Conservation (phyloP, 2,113 vertebrate genomes). For the Sciurus niger region DNA sequence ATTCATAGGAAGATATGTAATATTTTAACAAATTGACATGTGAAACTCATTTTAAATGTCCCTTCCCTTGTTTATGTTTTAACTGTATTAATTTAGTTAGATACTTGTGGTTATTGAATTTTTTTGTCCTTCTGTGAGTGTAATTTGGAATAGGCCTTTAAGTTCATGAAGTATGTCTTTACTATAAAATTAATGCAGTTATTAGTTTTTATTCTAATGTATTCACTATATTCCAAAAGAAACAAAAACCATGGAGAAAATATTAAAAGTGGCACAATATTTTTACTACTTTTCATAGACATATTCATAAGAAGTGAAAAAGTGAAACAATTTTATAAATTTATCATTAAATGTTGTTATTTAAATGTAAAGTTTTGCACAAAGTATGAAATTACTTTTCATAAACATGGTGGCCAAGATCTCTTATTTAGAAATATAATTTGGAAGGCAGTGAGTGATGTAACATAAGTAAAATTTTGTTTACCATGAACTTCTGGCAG, state of each 20-base stretch:
- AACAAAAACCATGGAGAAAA: conserved; percentile 12
- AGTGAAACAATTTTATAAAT: conserved; percentile 69
- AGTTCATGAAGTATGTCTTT: conserved; percentile 63
- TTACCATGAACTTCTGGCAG: conserved; percentile 53
- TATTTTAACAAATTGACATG: conserved; percentile 68
- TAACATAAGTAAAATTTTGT: conserved; percentile 74
- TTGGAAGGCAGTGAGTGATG: not conserved
- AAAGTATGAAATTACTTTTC: conserved; percentile 31
- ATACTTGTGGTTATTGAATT: not conserved
- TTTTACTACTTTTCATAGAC: not conserved
- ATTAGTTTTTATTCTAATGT: conserved; percentile 63
- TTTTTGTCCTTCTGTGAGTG: conserved; percentile 57
- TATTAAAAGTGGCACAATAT: not conserved
- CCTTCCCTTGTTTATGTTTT: conserved; percentile 33
- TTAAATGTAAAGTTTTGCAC: conserved; percentile 34
- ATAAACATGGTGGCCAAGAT: not conserved
- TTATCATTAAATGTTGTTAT: not conserved
- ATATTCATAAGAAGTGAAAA: conserved; percentile 41
- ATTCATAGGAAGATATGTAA: conserved; percentile 65
- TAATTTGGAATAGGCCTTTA: conserved; percentile 63
- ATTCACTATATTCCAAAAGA: conserved; percentile 39
- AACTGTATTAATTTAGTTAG: conserved; percentile 40
- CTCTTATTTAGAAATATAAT: conserved; percentile 59
- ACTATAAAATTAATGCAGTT: conserved; percentile 56
- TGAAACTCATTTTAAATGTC: conserved; percentile 59